Conservation (phyloP, 1,140 invertebrate species). For the Lerema accius region DNA sequence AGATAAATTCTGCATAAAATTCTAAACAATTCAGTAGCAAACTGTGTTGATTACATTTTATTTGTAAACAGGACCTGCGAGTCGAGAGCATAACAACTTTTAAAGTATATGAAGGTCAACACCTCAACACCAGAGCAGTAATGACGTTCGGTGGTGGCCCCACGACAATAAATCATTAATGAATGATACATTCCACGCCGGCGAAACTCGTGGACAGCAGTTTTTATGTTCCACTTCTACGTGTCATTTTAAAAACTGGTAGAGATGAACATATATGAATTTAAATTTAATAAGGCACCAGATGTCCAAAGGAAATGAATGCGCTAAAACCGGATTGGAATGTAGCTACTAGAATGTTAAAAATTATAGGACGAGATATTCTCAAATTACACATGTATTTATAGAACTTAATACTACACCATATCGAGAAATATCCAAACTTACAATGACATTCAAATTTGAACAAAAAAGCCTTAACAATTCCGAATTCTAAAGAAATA, state of each 20-base stretch:
- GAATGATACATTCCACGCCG: slow-evolving; percentile 31
- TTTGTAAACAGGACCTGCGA: slow-evolving; percentile 36
- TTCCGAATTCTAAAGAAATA: not conserved
- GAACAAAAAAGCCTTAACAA: not conserved
- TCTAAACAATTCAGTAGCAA: slow-evolving; percentile 23
- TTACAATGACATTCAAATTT: not conserved
- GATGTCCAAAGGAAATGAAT: slow-evolving; percentile 9
- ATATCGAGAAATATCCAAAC: not conserved
- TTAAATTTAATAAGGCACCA: slow-evolving; percentile 25
- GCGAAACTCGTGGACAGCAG: slow-evolving; percentile 28
- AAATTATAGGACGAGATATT: not conserved
- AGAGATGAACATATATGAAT: slow-evolving; percentile 22
- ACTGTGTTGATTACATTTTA: slow-evolving; percentile 32
- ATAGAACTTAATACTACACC: not conserved
- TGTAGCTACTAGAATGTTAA: slow-evolving; percentile 11
- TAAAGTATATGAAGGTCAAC: slow-evolving; percentile 49
- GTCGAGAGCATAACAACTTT: slow-evolving; percentile 45
- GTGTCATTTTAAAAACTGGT: slow-evolving; percentile 29
- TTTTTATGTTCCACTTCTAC: slow-evolving; percentile 26
- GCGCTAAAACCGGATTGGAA: slow-evolving; percentile 16
- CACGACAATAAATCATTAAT: slow-evolving; percentile 32
- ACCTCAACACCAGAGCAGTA: slow-evolving; percentile 28
- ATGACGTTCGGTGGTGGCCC: slow-evolving; percentile 27
- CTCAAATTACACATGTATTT: not conserved
- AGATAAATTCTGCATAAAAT: slow-evolving; percentile 13